phyloP scores from a whole-genome alignment of 2,113 vertebrate species.

The Hoplias malabaricus region DNA sequence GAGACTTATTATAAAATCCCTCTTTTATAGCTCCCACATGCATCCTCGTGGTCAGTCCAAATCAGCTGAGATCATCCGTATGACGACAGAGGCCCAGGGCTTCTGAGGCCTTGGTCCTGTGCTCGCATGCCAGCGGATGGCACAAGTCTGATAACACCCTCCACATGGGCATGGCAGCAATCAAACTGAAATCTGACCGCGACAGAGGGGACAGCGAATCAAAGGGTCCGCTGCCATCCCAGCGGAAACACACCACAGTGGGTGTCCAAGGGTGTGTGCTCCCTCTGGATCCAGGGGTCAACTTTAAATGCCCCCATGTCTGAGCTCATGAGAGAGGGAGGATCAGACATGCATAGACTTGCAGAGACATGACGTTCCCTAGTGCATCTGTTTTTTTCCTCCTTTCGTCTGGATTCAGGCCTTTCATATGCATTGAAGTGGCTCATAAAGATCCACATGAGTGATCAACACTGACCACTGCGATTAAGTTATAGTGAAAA shows the following conservation, averaged over 20 bases:
- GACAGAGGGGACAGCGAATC: slow-evolving; percentile 6
- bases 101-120: not conserved
- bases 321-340: slow-evolving; percentile 3
- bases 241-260: slow-evolving; percentile 33
- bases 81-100: not conserved
- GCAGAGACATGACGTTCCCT: not conserved
- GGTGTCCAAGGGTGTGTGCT: slow-evolving; percentile 48
- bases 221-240: slow-evolving; percentile 31
- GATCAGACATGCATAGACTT: not conserved
- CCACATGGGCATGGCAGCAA: not conserved
- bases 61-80: not conserved
- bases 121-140: slow-evolving; percentile 1
- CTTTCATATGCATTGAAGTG: not conserved
- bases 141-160: slow-evolving; percentile 14
- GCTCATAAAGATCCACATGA: not conserved
- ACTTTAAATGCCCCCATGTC: slow-evolving; percentile 41
- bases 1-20: slow-evolving; percentile 29
- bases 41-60: not conserved
- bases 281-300: slow-evolving; percentile 45
- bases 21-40: slow-evolving; percentile 13
- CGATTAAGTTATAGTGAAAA: not conserved
- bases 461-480: not conserved
- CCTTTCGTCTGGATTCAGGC: not conserved
- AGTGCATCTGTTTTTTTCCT: slow-evolving; percentile 3
- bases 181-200: slow-evolving; percentile 6